These are phyloP conservation scores for Euura lappo DNA, from an alignment of 1,140 invertebrate genomes.

Conservation along the genomic window DNA sequence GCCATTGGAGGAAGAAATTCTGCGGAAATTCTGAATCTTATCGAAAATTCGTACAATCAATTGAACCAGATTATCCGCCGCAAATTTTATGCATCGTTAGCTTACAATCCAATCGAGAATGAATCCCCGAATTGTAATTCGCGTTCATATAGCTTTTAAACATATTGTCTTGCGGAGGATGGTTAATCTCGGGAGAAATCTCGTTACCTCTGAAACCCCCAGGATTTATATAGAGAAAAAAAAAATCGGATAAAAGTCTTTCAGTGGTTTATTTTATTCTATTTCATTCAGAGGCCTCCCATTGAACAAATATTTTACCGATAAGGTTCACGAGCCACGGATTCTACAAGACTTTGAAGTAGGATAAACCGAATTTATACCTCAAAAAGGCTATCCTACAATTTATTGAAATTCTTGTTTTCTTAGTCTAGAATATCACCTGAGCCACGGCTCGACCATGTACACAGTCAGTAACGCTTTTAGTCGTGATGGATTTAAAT, in stretches of 20 bases:
- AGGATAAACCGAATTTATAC: background rate
- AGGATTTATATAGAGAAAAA: background rate
- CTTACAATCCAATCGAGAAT: background rate
- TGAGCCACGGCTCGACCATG: too few relatives aligned
- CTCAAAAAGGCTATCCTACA: background rate
- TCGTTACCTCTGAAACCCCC: background rate
- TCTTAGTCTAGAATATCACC: too few relatives aligned
- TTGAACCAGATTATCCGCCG: too few relatives aligned
- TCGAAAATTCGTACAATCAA: too few relatives aligned
- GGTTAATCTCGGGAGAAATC: background rate
- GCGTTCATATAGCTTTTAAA: background rate
- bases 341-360: background rate
- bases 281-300: background rate
- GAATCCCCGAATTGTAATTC: background rate
- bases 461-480: too few relatives aligned
- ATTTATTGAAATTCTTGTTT: too few relatives aligned
- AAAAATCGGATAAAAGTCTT: background rate
- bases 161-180: background rate
- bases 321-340: too few relatives aligned
- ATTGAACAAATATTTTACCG: background rate
- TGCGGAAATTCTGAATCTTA: too few relatives aligned
- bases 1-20: too few relatives aligned
- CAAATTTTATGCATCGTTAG: background rate
- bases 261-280: background rate
- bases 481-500: background rate